Base-by-base conservation (phyloP, 2,888 invertebrate species). In the Phyto melanocephala region DNA sequence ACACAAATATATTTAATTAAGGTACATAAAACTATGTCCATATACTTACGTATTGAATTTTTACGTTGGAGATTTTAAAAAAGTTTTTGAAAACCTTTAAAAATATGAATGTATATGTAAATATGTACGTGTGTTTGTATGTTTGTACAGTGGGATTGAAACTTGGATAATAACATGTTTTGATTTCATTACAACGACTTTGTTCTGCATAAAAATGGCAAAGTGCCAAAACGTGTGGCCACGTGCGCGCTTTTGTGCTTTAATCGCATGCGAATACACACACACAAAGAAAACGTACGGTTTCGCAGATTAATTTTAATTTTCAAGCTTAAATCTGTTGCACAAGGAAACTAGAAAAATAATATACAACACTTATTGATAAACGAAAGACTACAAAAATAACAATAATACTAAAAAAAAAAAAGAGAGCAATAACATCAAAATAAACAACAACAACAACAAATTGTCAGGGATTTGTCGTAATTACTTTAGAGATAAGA, bases 131-230 rank as follows among this genome's bases (percentile, higher is more conserved):
- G 24, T 62, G 11, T 63, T 85, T 86, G 85, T 86, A 87, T 87
- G 88, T 87, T 85, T 86, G 85, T 86, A 87, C 87, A 88, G 87
- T 88, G 87, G 72, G 22, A 56, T 65, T 65, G 33, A 56, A 37
- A 56, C 35, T 71, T 65, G 56, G 40, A 70, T 60, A 65, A 63
- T 37, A 47, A 71, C 33, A 56, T 81, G 68, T 81, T 81, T 81
- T 78, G 81, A 78, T 81, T 81, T 78, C 81, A 81, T 81, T 78
- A 74, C 33, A 37, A 17, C 58, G 76, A 45, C 70, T 72, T 74
- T 78, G 56, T 67, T 15, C 22, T 54, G 75, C 71, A 79, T 65
- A 60, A 76, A 79, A 71, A 54, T 71, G 45, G 82, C 82, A 82
- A 82, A 82, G 79, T 82, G 79, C 45, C 75, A 62, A 82, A 82